Conservation (phyloP, 2,888 invertebrate species). For the Nymphalis c-album region DNA sequence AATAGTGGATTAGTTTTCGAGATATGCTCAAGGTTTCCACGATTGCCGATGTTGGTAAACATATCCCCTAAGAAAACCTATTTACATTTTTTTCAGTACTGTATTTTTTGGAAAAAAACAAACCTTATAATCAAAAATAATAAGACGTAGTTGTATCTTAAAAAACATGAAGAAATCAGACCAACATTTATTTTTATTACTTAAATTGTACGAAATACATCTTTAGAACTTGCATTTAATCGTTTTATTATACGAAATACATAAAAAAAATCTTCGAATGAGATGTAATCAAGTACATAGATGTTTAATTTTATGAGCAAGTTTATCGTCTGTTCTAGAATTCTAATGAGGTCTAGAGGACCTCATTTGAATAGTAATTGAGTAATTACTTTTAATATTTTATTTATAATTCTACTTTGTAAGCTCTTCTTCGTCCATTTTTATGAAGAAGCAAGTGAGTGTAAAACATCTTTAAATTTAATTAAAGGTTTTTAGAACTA, state of each 20-base stretch:
- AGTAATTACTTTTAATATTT: conserved; percentile 16
- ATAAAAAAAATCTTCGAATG: background rate
- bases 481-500: too few species aligned
- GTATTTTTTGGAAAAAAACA: too few species aligned
- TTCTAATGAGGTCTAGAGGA: background rate
- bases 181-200: background rate
- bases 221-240: background rate
- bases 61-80: too few species aligned
- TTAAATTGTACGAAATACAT: background rate
- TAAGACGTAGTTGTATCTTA: too few species aligned
- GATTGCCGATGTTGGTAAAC: too few species aligned
- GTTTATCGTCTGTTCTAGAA: background rate
- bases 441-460: too few species aligned
- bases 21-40: too few species aligned
- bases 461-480: too few species aligned
- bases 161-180: background rate
- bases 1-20: too few species aligned
- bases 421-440: background rate
- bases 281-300: conserved; percentile 2
- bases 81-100: too few species aligned
- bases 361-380: conserved; percentile 23
- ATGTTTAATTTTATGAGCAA: conserved; percentile 6
- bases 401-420: background rate
- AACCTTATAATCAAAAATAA: too few species aligned
- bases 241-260: background rate